Percentiles rank a stretch among this genome's conserved stretches.
phyloP scores from a whole-genome alignment of 2,113 vertebrate species.

The Cygnus buccinator region DNA sequence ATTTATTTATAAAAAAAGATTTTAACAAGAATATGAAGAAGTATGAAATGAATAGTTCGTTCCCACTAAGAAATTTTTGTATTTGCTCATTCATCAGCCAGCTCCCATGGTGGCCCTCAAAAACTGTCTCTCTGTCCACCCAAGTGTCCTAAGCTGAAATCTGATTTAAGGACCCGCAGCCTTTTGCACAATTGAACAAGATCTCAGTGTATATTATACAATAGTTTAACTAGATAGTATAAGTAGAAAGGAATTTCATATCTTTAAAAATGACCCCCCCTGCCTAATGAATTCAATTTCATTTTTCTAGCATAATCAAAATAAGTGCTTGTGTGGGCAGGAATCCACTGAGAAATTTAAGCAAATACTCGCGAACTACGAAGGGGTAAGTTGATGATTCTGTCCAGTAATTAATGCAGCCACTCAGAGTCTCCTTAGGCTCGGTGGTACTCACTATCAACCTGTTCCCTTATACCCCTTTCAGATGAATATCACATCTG shows the following conservation, averaged over 20 bases:
- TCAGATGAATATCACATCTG: slow-evolving; percentile 82
- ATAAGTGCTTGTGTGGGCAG: slow-evolving; percentile 56
- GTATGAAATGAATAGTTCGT: fast-evolving
- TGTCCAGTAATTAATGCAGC: neutral
- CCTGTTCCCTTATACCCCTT: neutral
- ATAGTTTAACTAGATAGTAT: neutral
- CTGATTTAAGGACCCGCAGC: neutral
- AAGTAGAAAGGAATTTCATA: neutral
- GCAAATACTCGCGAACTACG: slow-evolving; percentile 65
- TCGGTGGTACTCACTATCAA: fast-evolving
- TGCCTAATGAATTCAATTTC: neutral
- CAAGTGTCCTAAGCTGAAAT: fast-evolving
- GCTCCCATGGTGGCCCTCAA: neutral
- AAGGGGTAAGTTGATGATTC: slow-evolving; percentile 53
- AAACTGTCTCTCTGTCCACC: neutral
- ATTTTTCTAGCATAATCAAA: slow-evolving; percentile 22
- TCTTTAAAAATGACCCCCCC: neutral
- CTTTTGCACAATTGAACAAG: neutral
- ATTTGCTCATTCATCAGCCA: neutral
- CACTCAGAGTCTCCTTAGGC: neutral
- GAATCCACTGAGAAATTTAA: slow-evolving; percentile 58
- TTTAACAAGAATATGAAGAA: neutral
- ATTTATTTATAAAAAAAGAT: neutral
- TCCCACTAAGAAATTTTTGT: fast-evolving
- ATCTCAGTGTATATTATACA: fast-evolving